A percentile compares a stretch with the other conserved stretches of the same genome.
Evolutionary conservation across 2,797 vertebrate species (phyloP).

Genomic region (Tenualosa thibaudeaui): DNA sequence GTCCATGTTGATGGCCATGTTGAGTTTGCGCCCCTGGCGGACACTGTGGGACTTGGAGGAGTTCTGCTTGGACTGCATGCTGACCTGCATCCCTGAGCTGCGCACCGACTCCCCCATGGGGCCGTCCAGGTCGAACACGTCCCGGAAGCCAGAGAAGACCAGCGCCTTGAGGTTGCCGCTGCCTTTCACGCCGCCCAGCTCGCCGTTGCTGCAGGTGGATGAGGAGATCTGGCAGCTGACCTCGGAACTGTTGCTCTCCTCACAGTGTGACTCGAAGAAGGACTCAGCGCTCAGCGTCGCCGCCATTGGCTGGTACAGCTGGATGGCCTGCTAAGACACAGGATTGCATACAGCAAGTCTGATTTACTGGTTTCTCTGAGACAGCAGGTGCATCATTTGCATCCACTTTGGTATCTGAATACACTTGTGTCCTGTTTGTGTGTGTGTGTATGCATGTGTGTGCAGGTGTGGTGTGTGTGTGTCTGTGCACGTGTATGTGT

Average conservation of each 20-base stretch:
- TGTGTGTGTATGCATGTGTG: too few species aligned
- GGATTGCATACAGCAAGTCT: too few species aligned
- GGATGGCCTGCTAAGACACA: slow-evolving; percentile 41
- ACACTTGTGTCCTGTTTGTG: too few species aligned
- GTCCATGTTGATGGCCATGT: slow-evolving; percentile 89
- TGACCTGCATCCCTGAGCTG: slow-evolving; percentile 92
- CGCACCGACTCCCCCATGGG: slow-evolving; percentile 62
- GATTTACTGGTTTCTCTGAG: too few species aligned
- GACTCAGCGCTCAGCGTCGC: slow-evolving; percentile 86
- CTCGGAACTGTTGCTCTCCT: slow-evolving; percentile 93
- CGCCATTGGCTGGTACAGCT: slow-evolving; percentile 92
- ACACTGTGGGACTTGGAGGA: slow-evolving; percentile 94
- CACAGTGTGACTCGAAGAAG: slow-evolving; percentile 97
- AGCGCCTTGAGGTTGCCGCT: slow-evolving; percentile 57
- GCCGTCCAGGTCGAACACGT: slow-evolving; percentile 83
- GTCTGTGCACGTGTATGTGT: not conserved
- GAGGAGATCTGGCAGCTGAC: slow-evolving; percentile 86
- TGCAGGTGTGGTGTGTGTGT: too few species aligned
- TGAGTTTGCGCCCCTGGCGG: slow-evolving; percentile 93
- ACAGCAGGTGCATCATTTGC: too few species aligned
- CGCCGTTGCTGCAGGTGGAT: slow-evolving; percentile 83
- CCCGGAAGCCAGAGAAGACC: slow-evolving; percentile 83
- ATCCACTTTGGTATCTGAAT: too few species aligned
- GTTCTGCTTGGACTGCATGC: slow-evolving; percentile 97
- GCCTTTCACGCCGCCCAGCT: slow-evolving; percentile 67